Percentiles rank a stretch among this genome's conserved stretches.
Evolutionary conservation across 2,888 invertebrate genomes (phyloP).

Genomic region (Opisthograptis luteolata): DNA sequence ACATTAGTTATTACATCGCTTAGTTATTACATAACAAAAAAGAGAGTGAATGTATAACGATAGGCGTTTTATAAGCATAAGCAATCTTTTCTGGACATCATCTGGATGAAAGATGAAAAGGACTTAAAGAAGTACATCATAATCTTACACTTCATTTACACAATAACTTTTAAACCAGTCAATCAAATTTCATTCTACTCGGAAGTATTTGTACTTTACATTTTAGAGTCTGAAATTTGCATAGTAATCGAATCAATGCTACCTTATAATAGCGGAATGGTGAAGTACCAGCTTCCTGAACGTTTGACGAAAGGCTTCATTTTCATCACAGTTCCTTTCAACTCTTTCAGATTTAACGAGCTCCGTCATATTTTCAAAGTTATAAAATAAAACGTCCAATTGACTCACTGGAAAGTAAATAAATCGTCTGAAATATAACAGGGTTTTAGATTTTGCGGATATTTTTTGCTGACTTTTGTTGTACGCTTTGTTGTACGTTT

Average conservation of each 20-base stretch:
- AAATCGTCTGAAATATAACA: constrained; percentile 29
- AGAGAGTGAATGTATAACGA: no score
- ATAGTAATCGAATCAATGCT: constrained; percentile 29
- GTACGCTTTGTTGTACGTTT: constrained; percentile 30
- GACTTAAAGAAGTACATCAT: background rate
- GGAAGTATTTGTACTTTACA: constrained; percentile 17
- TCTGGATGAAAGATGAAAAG: no score
- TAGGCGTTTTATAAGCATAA: no score
- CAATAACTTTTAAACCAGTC: constrained; percentile 21
- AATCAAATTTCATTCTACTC: constrained; percentile 20
- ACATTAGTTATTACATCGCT: no score
- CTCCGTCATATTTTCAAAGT: constrained; percentile 60
- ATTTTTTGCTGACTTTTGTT: constrained; percentile 34
- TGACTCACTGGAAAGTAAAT: constrained; percentile 56
- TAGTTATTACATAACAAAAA: no score
- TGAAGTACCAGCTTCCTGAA: constrained; percentile 52
- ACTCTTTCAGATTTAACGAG: constrained; percentile 45
- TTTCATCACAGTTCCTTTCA: constrained; percentile 49
- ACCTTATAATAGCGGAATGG: constrained; percentile 55
- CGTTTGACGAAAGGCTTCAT: constrained; percentile 53
- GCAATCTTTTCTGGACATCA: no score
- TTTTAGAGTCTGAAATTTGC: constrained; percentile 17
- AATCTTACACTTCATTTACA: constrained; percentile 7
- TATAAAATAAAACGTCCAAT: constrained; percentile 64
- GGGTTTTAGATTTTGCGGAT: constrained; percentile 31